Base-by-base conservation (phyloP, 2,888 invertebrate genomes). In the Buathra laborator region DNA sequence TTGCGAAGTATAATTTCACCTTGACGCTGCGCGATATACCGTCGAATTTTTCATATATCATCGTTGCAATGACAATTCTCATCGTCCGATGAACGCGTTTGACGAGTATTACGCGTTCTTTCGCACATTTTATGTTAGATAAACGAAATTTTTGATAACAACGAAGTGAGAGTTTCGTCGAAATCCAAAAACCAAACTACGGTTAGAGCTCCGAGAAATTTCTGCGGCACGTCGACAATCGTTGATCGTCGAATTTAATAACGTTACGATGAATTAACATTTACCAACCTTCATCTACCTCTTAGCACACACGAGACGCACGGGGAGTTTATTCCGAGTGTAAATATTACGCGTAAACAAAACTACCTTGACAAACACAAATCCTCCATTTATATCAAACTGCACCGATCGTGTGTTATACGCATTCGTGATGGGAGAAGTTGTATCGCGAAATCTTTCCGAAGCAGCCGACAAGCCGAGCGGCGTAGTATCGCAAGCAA, bases 301-400 rank as follows among this genome's bases (percentile, higher is more conserved):
- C 95, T 95, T 89, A 91, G 89, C 92, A 89, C 90, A 90, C 91
- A 91, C 90, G 90, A 90, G 87, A 92, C 90, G 87, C 90, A 88
- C 91, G 89, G 88, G 89, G 86, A 91, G 90, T 92, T 91, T 89
- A 91, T 91, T 91, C 91, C 91, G 90, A 92, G 86, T 90, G 89
- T 91, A 92, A 93, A 93, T 91, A 90, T 94, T 37, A 84, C 95
- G 95, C 95, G 95, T 95, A 96, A 95, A 95, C 95, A 95, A 95
- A 95, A 95, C 95, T 95, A 95, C 94, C 95, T 95, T 95, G 95
- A 95, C 95, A 95, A 95, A 95, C 95, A 95, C 95, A 95, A 94
- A 95, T 95, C 95, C 95, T 95, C 95, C 95, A 95, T 95, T 95
- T 95, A 95, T 95, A 37, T 37, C 37, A 95, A 95, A 95, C 95